Evolutionary conservation across 2,888 invertebrate genomes (phyloP).

Genomic region (Euproctis similis): DNA sequence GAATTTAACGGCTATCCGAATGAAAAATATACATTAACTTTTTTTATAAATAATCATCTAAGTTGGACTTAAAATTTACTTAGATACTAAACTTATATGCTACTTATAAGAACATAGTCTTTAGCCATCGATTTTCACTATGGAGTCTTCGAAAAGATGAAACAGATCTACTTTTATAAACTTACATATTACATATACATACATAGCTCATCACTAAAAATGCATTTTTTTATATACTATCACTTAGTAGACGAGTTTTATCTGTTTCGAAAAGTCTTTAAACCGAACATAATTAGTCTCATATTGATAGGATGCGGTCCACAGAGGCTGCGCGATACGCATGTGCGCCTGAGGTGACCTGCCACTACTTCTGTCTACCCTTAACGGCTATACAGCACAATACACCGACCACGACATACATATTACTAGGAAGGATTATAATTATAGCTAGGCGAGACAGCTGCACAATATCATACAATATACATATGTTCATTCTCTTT

Average conservation of each 20-base stretch:
- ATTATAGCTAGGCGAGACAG: constrained; percentile 64
- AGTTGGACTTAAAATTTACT: constrained; percentile 62
- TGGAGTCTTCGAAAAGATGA: constrained; percentile 74
- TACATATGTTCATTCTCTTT: constrained; percentile 58
- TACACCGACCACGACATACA: constrained; percentile 54
- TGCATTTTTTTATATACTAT: constrained; percentile 69
- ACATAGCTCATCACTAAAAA: constrained; percentile 72
- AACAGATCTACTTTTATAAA: constrained; percentile 70
- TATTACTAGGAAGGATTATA: constrained; percentile 66
- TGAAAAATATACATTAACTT: constrained; percentile 63
- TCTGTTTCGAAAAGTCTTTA: constrained; percentile 72
- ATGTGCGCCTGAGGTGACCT: constrained; percentile 21
- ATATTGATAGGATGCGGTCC: constrained; percentile 37
- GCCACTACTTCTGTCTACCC: constrained; percentile 32
- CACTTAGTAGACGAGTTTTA: constrained; percentile 72
- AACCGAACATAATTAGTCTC: constrained; percentile 63
- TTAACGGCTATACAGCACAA: constrained; percentile 40
- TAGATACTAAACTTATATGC: constrained; percentile 51
- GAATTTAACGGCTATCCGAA: constrained; percentile 56
- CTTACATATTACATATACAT: constrained; percentile 62
- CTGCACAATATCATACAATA: constrained; percentile 67
- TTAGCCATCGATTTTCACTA: constrained; percentile 69
- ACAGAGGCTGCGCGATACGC: constrained; percentile 18
- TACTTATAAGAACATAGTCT: constrained; percentile 68
- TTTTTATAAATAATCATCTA: constrained; percentile 70